phyloP scores from a whole-genome alignment of 2,888 invertebrate genomes.

The Hartigia nigra region DNA sequence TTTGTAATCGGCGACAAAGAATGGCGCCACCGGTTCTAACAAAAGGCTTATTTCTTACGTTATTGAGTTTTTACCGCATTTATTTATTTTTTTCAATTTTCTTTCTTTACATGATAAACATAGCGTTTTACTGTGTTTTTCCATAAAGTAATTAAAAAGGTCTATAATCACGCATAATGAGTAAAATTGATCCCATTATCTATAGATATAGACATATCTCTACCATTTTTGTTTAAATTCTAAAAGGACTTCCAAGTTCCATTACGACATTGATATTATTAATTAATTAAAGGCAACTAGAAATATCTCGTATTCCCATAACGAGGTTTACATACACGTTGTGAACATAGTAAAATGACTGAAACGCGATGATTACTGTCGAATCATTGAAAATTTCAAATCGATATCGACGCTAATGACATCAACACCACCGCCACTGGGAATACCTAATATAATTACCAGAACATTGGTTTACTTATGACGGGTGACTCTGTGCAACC shows the following conservation, averaged over 20 bases:
- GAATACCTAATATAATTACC: background rate
- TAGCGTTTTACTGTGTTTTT: background rate
- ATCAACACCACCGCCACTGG: background rate
- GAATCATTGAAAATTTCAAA: background rate
- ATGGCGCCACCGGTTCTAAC: too few relatives aligned
- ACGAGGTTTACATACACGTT: background rate
- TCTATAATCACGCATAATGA: background rate
- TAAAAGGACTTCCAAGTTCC: background rate
- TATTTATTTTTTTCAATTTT: slow-evolving; percentile 16
- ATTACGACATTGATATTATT: background rate
- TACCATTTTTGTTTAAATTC: background rate
- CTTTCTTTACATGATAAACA: background rate
- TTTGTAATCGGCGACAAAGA: too few relatives aligned
- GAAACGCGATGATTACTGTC: background rate
- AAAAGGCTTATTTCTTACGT: background rate
- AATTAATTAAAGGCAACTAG: background rate
- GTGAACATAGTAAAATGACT: background rate
- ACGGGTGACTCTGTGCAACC: background rate
- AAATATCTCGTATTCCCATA: background rate
- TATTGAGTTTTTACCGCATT: background rate
- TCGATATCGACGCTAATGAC: background rate
- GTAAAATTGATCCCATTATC: background rate
- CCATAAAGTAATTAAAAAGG: background rate
- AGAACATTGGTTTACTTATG: background rate
- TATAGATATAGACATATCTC: too few relatives aligned